Conservation (phyloP, 2,113 vertebrate species). For the Bubo blakistoni region DNA sequence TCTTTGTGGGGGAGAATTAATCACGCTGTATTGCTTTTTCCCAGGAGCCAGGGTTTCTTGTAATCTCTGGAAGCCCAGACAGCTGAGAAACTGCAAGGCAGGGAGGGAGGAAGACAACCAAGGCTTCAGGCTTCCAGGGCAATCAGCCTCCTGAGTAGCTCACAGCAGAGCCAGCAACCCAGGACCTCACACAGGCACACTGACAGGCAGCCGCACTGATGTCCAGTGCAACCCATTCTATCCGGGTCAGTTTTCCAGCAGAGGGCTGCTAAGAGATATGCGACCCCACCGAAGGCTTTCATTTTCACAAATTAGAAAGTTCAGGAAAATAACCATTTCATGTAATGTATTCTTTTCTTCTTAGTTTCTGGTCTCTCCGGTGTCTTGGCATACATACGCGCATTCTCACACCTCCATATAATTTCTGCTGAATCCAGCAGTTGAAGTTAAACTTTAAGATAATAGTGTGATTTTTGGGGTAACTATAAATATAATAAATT, state of each 20-base stretch:
- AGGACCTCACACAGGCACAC: background rate
- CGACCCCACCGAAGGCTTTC: background rate
- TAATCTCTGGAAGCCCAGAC: background rate
- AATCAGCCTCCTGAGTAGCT: accelerated
- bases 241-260: accelerated
- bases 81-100: background rate
- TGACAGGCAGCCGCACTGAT: accelerated
- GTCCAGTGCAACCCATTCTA: accelerated
- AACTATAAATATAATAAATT: background rate
- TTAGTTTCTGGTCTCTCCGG: background rate
- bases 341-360: background rate
- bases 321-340: background rate
- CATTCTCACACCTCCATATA: background rate
- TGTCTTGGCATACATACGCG: background rate
- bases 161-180: background rate
- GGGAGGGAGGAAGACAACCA: background rate
- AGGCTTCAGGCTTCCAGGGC: background rate
- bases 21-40: background rate
- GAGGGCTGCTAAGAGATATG: background rate
- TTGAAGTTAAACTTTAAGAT: background rate
- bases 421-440: background rate
- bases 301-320: background rate
- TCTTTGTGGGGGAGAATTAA: constrained; percentile 33
- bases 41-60: background rate
- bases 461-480: background rate